Conservation (phyloP, 2,888 invertebrate species). For the Cataglyphis altisquamis region DNA sequence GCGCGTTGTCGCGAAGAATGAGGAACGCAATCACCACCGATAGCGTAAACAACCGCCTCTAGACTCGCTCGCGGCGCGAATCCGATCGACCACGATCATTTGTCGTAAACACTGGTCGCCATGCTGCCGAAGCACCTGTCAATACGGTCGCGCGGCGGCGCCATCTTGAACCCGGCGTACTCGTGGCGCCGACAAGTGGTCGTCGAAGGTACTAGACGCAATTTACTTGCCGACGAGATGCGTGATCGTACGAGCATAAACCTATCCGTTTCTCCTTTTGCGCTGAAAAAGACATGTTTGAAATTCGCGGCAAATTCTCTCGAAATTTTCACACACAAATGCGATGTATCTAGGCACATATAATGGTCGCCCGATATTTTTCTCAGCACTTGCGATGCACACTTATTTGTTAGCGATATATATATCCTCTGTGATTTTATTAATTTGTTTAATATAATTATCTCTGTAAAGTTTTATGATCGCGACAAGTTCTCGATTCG, state of each 20-base stretch:
- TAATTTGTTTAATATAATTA: no score
- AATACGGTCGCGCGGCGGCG: constrained; percentile 74
- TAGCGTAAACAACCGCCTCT: constrained; percentile 58
- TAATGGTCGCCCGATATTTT: no score
- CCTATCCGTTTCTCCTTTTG: neutral
- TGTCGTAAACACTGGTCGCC: constrained; percentile 85
- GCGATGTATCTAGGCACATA: no score
- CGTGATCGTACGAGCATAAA: neutral
- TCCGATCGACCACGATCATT: constrained; percentile 81
- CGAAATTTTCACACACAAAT: neutral
- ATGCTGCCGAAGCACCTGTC: constrained; percentile 83
- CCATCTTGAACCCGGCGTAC: constrained; percentile 69
- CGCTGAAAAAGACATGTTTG: neutral
- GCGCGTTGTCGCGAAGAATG: neutral
- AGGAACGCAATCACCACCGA: constrained; percentile 12
- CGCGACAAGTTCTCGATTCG: no score
- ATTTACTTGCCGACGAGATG: neutral
- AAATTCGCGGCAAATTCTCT: neutral
- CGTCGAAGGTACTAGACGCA: neutral
- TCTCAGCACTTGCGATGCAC: no score
- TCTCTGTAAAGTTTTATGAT: no score
- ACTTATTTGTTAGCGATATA: no score
- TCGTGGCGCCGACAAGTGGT: constrained; percentile 3
- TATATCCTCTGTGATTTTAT: no score
- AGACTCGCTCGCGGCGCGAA: constrained; percentile 62